phyloP scores from a whole-genome alignment of 2,888 invertebrate genomes.

The Campopleginae sp. region DNA sequence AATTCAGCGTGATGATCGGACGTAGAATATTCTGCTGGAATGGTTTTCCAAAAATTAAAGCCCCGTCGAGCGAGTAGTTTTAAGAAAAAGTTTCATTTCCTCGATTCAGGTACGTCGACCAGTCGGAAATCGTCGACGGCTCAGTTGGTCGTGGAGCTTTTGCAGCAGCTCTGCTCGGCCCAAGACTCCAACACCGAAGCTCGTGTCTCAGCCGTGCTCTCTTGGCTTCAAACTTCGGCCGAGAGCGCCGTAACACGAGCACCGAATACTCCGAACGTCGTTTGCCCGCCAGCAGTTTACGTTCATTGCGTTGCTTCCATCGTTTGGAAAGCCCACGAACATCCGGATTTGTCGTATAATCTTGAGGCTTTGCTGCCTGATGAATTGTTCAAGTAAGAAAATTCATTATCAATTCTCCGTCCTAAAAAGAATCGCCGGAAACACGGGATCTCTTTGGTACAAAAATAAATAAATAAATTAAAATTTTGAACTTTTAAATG shows the following conservation, averaged over 20 bases:
- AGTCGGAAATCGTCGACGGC: conserved; percentile 81
- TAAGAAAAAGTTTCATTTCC: background rate
- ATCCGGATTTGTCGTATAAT: conserved; percentile 86
- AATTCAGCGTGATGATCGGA: background rate
- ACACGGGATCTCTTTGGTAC: too few relatives aligned
- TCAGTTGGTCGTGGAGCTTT: conserved; percentile 91
- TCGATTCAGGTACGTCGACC: conserved; percentile 70
- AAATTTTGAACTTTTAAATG: too few relatives aligned
- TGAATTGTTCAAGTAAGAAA: conserved; percentile 89
- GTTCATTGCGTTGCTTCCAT: conserved; percentile 93
- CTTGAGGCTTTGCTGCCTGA: conserved; percentile 89
- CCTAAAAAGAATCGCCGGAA: background rate
- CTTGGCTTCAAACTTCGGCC: conserved; percentile 89
- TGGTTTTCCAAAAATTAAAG: background rate
- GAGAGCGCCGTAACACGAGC: conserved; percentile 83
- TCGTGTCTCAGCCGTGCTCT: conserved; percentile 88
- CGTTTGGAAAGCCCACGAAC: conserved; percentile 90
- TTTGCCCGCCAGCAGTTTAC: conserved; percentile 85
- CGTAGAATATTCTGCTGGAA: background rate
- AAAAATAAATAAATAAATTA: too few relatives aligned
- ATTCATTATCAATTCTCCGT: background rate
- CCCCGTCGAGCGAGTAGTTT: background rate
- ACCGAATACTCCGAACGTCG: conserved; percentile 71
- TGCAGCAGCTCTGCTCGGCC: conserved; percentile 91
- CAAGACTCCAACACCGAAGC: conserved; percentile 86